Base-by-base conservation (phyloP, 2,888 invertebrate genomes). In the Tachina grossa region DNA sequence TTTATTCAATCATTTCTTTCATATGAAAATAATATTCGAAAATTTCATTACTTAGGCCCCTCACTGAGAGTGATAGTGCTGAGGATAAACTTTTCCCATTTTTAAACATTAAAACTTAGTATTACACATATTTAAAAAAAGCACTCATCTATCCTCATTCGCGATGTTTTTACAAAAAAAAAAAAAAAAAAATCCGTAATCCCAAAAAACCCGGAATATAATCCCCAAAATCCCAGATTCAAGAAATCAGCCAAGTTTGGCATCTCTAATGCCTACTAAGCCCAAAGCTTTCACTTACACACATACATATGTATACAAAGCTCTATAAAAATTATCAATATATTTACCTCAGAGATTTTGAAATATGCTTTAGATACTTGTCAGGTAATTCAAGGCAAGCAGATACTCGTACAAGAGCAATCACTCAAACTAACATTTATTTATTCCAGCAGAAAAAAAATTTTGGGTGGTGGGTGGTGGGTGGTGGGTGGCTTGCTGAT, bases 291-390 rank as follows among this genome's bases (percentile, higher is more conserved):
- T 16, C 19, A 22, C 1, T 9, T 13, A 49, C 14, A 55, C 45
- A 65, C 31, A 65, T 11, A 2, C 2, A 22, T 75, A 55, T 22
- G 22, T 61, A 16, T 22, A 77, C 22, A 82, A 81, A 65, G 43
- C 10, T 63, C 68, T 68, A 63, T 49, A 79, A 79, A 57, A 82
- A 72, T 79, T 43, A 43, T 65, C 71, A 72, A 47, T 75, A 83
- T 85, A 47, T 75, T 75, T 85, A 76, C 78, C 75, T 79, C 65
- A 49, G 75, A 75, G 82, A 82, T 78, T 85, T 78, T 65, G 31
- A 65, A 57, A 71, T 59, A 65, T 69, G 22, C 75, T 41, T 76
- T 82, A 69, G 74, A 75, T 68, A 61, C 75, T 81, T 53, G 19
- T 61, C 19, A 63, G 71, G 69, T 61, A 45, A 53, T 13, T 4